Conservation (phyloP, 2,797 vertebrate genomes). For the Paedocypris micromegethes region DNA sequence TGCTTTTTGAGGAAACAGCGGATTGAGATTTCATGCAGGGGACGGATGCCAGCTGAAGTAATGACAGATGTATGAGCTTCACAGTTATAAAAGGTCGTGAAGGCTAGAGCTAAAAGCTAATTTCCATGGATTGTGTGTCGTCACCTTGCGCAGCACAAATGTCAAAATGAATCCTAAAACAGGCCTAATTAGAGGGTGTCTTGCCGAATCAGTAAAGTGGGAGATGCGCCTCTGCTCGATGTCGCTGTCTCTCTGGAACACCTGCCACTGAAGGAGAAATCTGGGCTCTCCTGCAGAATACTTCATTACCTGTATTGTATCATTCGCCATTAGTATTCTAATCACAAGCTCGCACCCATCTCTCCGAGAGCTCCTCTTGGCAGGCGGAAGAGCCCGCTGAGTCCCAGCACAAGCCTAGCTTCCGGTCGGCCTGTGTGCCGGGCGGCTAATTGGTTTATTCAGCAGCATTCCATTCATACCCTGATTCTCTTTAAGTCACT, state of each 20-base stretch:
- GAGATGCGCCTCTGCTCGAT: slow-evolving; percentile 46
- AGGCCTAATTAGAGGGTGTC: slow-evolving; percentile 42
- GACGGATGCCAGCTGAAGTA: slow-evolving; percentile 32
- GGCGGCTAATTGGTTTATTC: slow-evolving; percentile 61
- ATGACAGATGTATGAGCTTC: slow-evolving; percentile 12
- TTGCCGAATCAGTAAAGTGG: slow-evolving; percentile 54
- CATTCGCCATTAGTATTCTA: slow-evolving; percentile 57
- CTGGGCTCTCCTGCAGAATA: slow-evolving; percentile 53
- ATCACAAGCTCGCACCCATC: slow-evolving; percentile 38
- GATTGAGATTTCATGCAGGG: slow-evolving; percentile 23
- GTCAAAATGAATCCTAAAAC: slow-evolving; percentile 44
- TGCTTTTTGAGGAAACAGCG: slow-evolving; percentile 28
- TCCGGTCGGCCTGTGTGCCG: slow-evolving; percentile 53
- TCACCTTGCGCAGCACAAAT: slow-evolving; percentile 39
- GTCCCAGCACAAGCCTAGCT: slow-evolving; percentile 34
- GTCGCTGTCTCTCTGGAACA: slow-evolving; percentile 38
- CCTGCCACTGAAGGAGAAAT: slow-evolving; percentile 51
- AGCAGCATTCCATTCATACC: slow-evolving; percentile 44
- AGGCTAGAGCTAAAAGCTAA: slow-evolving; percentile 11
- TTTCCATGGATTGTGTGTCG: slow-evolving; percentile 32
- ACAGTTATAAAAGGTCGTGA: slow-evolving; percentile 1
- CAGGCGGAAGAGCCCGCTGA: slow-evolving; percentile 47
- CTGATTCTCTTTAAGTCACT: slow-evolving; percentile 47
- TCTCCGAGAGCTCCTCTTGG: slow-evolving; percentile 48
- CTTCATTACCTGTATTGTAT: slow-evolving; percentile 65